Conservation (phyloP, 1,140 invertebrate species). For the Panagrolaimus sp. region DNA sequence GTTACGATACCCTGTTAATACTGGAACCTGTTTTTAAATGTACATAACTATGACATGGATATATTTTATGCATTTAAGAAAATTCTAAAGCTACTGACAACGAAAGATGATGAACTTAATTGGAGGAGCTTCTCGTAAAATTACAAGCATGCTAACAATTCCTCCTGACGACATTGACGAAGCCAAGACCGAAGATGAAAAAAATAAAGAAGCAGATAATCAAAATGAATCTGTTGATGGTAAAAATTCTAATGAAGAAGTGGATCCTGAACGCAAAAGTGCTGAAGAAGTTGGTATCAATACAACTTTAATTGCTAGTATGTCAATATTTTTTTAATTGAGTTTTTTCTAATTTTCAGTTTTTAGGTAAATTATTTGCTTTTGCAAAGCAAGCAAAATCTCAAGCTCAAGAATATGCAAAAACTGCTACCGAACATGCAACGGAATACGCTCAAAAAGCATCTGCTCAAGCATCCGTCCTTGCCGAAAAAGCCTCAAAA, state of each 20-base stretch:
- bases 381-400: conserved; percentile 24
- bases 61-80: background rate
- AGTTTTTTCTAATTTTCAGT: background rate
- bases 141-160: conserved; percentile 5
- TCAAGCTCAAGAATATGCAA: conserved; percentile 29
- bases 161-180: conserved; percentile 9
- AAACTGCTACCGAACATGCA: conserved; percentile 23
- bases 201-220: background rate
- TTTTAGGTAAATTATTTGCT: conserved; percentile 24
- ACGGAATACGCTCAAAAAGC: conserved; percentile 15
- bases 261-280: background rate
- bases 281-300: conserved; percentile 14
- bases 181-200: background rate
- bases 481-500: conserved; percentile 19
- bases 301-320: conserved; percentile 7
- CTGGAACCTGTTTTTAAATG: too few species aligned
- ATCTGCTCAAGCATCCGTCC: background rate
- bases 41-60: too few species aligned
- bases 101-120: conserved; percentile 15
- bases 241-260: background rate
- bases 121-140: conserved; percentile 3
- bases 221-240: background rate
- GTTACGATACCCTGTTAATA: too few species aligned
- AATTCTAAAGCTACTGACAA: background rate
- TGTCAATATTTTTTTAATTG: background rate